These are phyloP conservation scores for Eunapius fragilis DNA, from an alignment of 37 sponge, comb jelly and placozoan genomes.

Conservation along the genomic window DNA sequence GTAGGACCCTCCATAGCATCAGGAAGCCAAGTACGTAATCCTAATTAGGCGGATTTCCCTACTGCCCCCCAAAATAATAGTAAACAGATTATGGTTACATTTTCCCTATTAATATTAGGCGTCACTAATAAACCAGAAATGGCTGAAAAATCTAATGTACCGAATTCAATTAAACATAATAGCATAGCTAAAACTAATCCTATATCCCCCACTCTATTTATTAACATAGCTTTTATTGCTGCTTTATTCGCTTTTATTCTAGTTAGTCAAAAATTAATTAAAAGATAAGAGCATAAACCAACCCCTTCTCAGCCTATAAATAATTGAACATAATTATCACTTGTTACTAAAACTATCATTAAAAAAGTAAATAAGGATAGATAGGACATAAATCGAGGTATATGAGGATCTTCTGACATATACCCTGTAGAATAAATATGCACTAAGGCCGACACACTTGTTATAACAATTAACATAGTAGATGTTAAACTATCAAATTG, in stretches of 20 bases:
- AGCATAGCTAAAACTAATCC: conserved; percentile 79
- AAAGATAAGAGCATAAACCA: conserved; percentile 79
- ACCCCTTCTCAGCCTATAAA: conserved; percentile 89
- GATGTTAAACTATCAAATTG: conserved; percentile 78
- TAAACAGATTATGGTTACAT: conserved; percentile 72
- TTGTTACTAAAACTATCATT: conserved; percentile 82
- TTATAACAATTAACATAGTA: conserved; percentile 68
- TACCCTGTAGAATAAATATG: conserved; percentile 84
- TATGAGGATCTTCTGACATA: conserved; percentile 73
- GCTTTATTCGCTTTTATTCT: conserved; percentile 79
- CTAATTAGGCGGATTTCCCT: conserved; percentile 86
- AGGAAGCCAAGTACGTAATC: conserved; percentile 86
- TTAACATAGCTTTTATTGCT: conserved; percentile 83
- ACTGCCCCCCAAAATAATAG: conserved; percentile 84
- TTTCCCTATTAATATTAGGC: conserved; percentile 4
- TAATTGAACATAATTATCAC: conserved; percentile 81
- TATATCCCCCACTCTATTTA: conserved; percentile 79
- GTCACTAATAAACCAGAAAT: conserved; percentile 22
- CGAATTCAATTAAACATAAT: conserved; percentile 64
- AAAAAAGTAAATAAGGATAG: conserved; percentile 86
- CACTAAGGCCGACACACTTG: conserved; percentile 74
- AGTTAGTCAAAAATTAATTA: conserved; percentile 80
- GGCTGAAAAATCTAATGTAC: conserved; percentile 70
- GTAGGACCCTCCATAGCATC: conserved; percentile 92
- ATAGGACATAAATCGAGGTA: conserved; percentile 84